Evolutionary conservation across 92 coral and sea anemone genomes (phyloP).

Genomic region (Montipora capitata): DNA sequence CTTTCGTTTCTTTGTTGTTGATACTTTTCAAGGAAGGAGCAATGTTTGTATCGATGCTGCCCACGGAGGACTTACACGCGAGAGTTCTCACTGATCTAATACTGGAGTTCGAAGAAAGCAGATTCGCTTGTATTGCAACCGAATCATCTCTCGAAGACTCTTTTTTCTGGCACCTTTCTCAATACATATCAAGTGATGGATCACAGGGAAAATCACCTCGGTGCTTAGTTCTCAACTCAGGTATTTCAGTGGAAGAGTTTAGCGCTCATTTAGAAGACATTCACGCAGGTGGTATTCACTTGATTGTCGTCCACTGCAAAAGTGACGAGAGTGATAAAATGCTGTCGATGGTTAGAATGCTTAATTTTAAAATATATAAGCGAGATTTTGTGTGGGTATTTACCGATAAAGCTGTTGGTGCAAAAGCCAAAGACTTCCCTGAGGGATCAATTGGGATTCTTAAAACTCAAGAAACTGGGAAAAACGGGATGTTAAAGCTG

Average conservation of each 20-base stretch:
- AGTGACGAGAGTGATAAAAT: conserved; percentile 56
- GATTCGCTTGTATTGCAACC: conserved; percentile 86
- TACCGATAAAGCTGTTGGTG: conserved; percentile 67
- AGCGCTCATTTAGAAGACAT: conserved; percentile 73
- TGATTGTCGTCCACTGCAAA: conserved; percentile 73
- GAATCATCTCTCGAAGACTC: conserved; percentile 69
- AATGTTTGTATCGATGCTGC: conserved; percentile 68
- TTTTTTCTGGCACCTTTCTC: conserved; percentile 62
- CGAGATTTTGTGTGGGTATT: conserved; percentile 82
- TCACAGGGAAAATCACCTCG: conserved; percentile 45
- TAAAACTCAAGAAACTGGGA: conserved; percentile 37
- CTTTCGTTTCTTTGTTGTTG: background rate
- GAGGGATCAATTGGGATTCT: conserved; percentile 77
- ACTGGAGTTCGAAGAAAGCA: conserved; percentile 79
- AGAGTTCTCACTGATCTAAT: conserved; percentile 67
- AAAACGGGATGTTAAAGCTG: conserved; percentile 1
- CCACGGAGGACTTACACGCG: conserved; percentile 78
- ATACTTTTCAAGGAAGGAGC: conserved; percentile 43
- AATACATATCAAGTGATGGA: conserved; percentile 38
- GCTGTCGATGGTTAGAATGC: conserved; percentile 53
- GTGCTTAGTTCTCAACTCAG: conserved; percentile 59
- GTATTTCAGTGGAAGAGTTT: conserved; percentile 51
- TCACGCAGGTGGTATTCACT: conserved; percentile 75
- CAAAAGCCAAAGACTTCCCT: conserved; percentile 57
- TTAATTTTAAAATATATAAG: conserved; percentile 60